Evolutionary conservation across 2,888 invertebrate species (phyloP).

Genomic region (Clepsis dumicolana): DNA sequence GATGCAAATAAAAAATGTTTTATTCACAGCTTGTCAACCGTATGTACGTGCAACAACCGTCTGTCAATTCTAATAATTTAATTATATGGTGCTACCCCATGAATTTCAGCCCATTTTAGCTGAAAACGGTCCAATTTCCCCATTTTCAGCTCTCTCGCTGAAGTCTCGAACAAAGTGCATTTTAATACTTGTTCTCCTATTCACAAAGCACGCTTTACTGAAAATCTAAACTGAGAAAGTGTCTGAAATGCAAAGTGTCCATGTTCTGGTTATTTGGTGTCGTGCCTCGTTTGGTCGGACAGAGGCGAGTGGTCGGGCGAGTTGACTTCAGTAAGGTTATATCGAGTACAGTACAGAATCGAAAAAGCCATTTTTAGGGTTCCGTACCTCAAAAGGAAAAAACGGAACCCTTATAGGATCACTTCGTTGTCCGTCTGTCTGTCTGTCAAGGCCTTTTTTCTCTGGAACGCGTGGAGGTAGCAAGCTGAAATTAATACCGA

Average conservation of each 20-base stretch:
- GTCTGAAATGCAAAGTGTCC: slow-evolving; percentile 17
- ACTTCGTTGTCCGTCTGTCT: no score
- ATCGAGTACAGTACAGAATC: background rate
- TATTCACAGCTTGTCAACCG: no score
- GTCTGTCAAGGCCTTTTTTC: no score
- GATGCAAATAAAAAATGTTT: no score
- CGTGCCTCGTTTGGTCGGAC: background rate
- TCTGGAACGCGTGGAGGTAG: no score
- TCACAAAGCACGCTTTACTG: background rate
- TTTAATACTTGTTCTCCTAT: background rate
- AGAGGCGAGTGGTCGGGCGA: background rate
- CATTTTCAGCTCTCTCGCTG: background rate
- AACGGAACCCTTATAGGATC: no score
- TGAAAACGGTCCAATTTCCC: background rate
- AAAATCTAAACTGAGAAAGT: slow-evolving; percentile 16
- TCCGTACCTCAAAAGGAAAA: no score
- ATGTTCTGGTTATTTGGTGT: slow-evolving; percentile 14
- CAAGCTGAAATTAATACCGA: no score
- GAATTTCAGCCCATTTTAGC: background rate
- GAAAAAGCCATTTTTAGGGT: no score
- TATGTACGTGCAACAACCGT: no score
- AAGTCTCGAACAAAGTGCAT: slow-evolving; percentile 4
- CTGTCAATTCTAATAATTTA: no score
- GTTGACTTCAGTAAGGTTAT: background rate
- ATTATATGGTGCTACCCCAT: no score